Evolutionary conservation across 1,140 invertebrate species (phyloP).

Genomic region (Saccostrea cuccullata): DNA sequence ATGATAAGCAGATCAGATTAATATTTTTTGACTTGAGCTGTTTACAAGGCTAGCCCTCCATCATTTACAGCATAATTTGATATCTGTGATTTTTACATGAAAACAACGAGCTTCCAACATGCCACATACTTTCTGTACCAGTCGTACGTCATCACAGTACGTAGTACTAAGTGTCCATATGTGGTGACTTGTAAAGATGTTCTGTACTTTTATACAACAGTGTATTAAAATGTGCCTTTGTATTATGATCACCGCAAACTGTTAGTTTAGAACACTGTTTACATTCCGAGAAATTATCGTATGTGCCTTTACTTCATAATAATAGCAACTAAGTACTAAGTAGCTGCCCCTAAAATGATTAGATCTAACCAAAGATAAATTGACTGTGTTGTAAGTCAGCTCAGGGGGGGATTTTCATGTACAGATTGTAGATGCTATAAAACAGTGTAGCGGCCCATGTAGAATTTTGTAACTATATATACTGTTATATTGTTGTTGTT

Average conservation of each 20-base stretch:
- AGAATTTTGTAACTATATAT: not conserved
- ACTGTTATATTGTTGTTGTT: not conserved
- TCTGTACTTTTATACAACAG: not conserved
- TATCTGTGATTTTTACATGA: not conserved
- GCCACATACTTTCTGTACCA: not conserved
- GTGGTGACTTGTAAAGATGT: not conserved
- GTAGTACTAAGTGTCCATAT: too few species aligned
- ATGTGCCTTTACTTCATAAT: not conserved
- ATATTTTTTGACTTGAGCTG: not conserved
- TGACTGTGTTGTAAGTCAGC: not conserved
- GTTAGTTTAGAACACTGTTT: not conserved
- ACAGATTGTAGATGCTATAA: not conserved
- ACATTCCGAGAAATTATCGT: not conserved
- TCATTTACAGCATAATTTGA: not conserved
- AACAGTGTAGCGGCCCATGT: not conserved
- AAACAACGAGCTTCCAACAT: not conserved
- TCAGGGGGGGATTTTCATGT: not conserved
- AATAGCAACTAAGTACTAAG: not conserved
- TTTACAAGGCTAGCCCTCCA: not conserved
- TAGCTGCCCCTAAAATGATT: not conserved
- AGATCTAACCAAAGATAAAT: slow-evolving; percentile 3
- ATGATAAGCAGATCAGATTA: not conserved
- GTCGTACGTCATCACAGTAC: not conserved
- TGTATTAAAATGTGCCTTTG: slow-evolving; percentile 11
- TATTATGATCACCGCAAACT: not conserved